Evolutionary conservation across 1,140 invertebrate species (phyloP).

Genomic region (Kradibia gibbosae): DNA sequence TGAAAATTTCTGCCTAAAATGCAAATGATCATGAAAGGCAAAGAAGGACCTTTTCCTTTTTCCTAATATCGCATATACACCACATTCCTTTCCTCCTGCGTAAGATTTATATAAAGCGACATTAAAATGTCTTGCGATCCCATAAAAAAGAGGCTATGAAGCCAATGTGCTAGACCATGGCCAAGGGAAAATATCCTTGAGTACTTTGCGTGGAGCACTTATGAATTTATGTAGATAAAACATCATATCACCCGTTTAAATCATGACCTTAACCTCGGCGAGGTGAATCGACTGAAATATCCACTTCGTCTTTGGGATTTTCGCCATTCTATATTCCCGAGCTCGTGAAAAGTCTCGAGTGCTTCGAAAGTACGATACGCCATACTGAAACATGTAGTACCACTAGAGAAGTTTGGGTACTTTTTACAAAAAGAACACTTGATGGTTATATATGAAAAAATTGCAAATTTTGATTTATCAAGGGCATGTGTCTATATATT

Average conservation of each 20-base stretch:
- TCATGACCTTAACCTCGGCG: constrained; percentile 55
- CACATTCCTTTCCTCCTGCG: background rate
- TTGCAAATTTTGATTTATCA: constrained; percentile 39
- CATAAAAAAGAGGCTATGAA: constrained; percentile 56
- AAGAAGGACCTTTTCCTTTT: background rate
- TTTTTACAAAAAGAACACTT: constrained; percentile 20
- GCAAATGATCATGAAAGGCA: too few relatives aligned
- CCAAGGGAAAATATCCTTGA: constrained; percentile 62
- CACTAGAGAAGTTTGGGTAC: constrained; percentile 21
- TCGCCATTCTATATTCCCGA: background rate
- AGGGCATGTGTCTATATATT: background rate
- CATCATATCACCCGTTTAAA: constrained; percentile 54
- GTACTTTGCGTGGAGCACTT: constrained; percentile 46
- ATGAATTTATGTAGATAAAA: constrained; percentile 62
- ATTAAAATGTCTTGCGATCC: constrained; percentile 59
- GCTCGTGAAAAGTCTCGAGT: constrained; percentile 30
- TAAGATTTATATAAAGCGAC: constrained; percentile 57
- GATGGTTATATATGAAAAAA: constrained; percentile 32
- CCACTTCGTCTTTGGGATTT: constrained; percentile 35
- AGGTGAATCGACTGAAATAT: background rate
- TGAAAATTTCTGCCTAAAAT: background rate
- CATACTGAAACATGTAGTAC: background rate
- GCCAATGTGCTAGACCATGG: constrained; percentile 54
- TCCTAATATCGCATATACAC: background rate
- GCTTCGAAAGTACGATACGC: constrained; percentile 23